These are phyloP conservation scores for Xestobium rufovillosum DNA, from an alignment of 2,888 invertebrate genomes.

Conservation along the genomic window DNA sequence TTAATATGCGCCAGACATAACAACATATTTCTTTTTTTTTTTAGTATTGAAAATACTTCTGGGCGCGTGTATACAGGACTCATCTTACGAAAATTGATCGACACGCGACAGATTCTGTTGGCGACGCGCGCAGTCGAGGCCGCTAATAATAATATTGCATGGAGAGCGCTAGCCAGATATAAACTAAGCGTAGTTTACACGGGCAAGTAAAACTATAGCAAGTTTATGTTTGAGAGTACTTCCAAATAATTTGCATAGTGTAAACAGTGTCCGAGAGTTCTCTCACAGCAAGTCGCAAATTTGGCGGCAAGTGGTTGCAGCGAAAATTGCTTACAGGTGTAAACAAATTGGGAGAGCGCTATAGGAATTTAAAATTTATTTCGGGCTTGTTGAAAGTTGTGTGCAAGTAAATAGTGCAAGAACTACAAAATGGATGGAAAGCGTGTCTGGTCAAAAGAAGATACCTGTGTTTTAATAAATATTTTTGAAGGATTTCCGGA, in stretches of 20 bases:
- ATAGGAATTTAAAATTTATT: slow-evolving; percentile 10
- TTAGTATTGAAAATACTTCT: too few relatives aligned
- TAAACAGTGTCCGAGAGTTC: slow-evolving; percentile 8
- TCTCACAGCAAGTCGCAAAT: slow-evolving; percentile 9
- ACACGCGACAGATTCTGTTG: too few relatives aligned
- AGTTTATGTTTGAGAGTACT: slow-evolving; percentile 7
- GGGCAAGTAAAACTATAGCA: too few relatives aligned
- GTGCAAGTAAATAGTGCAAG: slow-evolving; percentile 9
- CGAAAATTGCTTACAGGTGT: slow-evolving; percentile 7
- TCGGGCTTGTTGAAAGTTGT: slow-evolving; percentile 10
- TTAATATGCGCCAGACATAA: too few relatives aligned
- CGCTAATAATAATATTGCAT: too few relatives aligned
- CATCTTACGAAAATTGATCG: too few relatives aligned
- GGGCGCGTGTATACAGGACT: too few relatives aligned
- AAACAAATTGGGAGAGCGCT: slow-evolving; percentile 8
- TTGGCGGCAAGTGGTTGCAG: slow-evolving; percentile 8
- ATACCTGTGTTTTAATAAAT: slow-evolving; percentile 11
- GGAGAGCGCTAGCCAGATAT: too few relatives aligned
- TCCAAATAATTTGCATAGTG: slow-evolving; percentile 10
- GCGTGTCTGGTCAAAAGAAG: slow-evolving; percentile 12
- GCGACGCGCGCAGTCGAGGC: too few relatives aligned
- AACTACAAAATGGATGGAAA: slow-evolving; percentile 9
- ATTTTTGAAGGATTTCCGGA: slow-evolving; percentile 12
- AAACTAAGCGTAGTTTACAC: too few relatives aligned
- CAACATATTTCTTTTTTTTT: too few relatives aligned